These are phyloP conservation scores for Meles meles DNA, from an alignment of 2,113 vertebrate species.

Conservation along the genomic window DNA sequence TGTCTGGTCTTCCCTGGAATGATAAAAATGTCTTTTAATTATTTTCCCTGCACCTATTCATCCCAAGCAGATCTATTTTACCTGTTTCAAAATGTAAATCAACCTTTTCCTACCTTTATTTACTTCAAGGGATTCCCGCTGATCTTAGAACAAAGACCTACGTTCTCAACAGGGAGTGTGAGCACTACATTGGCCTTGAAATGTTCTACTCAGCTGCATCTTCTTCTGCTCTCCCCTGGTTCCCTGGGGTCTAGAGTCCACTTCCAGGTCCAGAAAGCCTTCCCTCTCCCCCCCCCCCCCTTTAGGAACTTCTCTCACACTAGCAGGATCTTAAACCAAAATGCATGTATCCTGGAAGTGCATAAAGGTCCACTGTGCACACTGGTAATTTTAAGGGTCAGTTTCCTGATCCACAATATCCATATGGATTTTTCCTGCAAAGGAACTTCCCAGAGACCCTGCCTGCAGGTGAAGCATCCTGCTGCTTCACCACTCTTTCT, in stretches of 20 bases:
- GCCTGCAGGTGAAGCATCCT: background rate
- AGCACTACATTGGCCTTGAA: background rate
- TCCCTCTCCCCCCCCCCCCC: too few species aligned
- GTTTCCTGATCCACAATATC: background rate
- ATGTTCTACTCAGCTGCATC: background rate
- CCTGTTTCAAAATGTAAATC: background rate
- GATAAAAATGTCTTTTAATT: background rate
- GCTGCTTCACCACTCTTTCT: background rate
- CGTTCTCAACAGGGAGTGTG: background rate
- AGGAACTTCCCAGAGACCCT: background rate
- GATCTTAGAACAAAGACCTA: background rate
- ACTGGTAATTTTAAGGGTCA: background rate
- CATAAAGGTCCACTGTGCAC: background rate
- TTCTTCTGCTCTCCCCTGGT: background rate
- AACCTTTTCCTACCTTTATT: background rate
- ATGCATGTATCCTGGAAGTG: background rate
- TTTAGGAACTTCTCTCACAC: background rate
- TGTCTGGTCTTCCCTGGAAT: background rate
- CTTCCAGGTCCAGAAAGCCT: background rate
- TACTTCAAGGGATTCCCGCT: background rate
- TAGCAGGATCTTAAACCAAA: background rate
- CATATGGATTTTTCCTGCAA: background rate
- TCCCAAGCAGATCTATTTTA: background rate
- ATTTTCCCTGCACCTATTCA: background rate
- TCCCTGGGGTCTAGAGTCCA: background rate